Percentiles rank a stretch among this genome's conserved stretches.
These are phyloP conservation scores for Eciton burchellii DNA, from an alignment of 1,140 invertebrate genomes.

Conservation along the genomic window DNA sequence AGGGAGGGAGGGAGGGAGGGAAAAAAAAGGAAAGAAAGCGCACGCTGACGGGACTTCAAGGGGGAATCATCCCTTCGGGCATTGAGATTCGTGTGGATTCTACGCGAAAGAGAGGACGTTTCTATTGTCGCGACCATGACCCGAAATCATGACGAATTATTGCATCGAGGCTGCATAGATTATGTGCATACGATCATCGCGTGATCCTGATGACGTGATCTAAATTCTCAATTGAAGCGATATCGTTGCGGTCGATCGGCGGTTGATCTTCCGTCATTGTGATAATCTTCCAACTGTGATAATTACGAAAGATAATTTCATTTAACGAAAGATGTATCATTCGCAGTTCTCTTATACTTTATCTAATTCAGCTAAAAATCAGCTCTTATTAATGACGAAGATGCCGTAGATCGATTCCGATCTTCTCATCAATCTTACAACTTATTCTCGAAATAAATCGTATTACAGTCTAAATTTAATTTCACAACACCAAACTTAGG, in stretches of 20 bases:
- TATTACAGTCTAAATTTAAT: slow-evolving; percentile 17
- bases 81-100: slow-evolving; percentile 3
- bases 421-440: neutral
- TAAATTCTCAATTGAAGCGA: slow-evolving; percentile 5
- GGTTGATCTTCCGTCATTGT: neutral
- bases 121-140: neutral
- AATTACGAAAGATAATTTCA: neutral
- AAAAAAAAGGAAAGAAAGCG: neutral
- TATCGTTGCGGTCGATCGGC: neutral
- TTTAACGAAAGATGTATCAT: neutral
- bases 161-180: neutral
- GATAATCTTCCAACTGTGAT: neutral
- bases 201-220: neutral
- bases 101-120: neutral
- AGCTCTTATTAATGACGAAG: neutral
- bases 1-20: too few species aligned
- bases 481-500: slow-evolving; percentile 6
- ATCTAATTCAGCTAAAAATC: slow-evolving; percentile 4
- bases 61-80: neutral
- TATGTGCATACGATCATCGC: neutral
- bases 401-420: neutral
- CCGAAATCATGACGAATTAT: neutral
- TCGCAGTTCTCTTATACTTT: slow-evolving; percentile 8
- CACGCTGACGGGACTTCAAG: neutral
- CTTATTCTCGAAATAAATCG: neutral